Evolutionary conservation across 2,797 vertebrate species (phyloP).

Genomic region (Micropoecilia bifurca): DNA sequence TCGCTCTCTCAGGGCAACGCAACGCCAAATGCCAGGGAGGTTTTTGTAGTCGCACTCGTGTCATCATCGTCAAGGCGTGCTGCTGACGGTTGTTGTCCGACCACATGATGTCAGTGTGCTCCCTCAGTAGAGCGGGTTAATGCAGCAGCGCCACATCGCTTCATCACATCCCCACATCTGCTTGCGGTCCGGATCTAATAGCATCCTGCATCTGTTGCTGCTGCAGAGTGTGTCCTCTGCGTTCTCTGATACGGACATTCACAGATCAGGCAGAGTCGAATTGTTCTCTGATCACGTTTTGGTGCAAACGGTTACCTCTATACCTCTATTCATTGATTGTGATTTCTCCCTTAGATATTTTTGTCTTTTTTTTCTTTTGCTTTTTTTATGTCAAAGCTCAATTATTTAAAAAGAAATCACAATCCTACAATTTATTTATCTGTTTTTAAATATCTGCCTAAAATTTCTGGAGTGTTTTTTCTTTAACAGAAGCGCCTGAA

Average conservation of each 20-base stretch:
- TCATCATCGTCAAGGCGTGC: not conserved
- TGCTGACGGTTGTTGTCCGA: conserved; percentile 52
- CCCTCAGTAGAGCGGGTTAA: conserved; percentile 39
- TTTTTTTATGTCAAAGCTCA: not conserved
- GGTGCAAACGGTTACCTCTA: not conserved
- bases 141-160: conserved; percentile 26
- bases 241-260: not conserved
- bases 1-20: not conserved
- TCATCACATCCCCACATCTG: conserved; percentile 26
- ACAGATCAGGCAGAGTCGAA: not conserved
- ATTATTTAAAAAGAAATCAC: not conserved
- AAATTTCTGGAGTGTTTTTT: not conserved
- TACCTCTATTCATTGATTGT: not conserved
- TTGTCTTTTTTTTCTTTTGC: not conserved
- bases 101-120: conserved; percentile 77
- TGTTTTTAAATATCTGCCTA: not conserved
- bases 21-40: not conserved
- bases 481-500: not conserved
- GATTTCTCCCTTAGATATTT: not conserved
- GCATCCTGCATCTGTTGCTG: not conserved
- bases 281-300: not conserved
- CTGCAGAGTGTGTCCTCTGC: not conserved
- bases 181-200: conserved; percentile 10
- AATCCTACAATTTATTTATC: not conserved
- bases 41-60: not conserved